Evolutionary conservation across 2,888 invertebrate genomes (phyloP).

Genomic region (Drosophila siamana): DNA sequence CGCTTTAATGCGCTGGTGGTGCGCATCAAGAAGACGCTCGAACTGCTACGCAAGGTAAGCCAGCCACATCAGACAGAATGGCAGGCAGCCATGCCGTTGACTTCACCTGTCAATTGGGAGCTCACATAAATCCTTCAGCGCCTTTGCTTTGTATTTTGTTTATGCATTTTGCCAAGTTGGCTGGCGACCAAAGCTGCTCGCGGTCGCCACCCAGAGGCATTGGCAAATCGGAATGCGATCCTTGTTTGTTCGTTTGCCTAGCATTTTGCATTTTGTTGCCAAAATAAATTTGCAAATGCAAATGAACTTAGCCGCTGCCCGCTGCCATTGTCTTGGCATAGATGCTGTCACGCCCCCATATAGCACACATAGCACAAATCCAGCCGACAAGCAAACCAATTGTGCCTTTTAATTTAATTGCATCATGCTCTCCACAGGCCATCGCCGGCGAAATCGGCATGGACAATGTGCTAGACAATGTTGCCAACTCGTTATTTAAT

Average conservation of each 20-base stretch:
- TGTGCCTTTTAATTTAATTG: slow-evolving; percentile 78
- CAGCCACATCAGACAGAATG: neutral
- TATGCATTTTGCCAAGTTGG: slow-evolving; percentile 78
- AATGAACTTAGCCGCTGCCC: slow-evolving; percentile 62
- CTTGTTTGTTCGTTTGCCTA: slow-evolving; percentile 33
- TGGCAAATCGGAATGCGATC: slow-evolving; percentile 55
- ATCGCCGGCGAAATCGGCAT: slow-evolving; percentile 96
- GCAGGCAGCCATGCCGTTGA: slow-evolving; percentile 23
- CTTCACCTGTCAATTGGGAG: slow-evolving; percentile 64
- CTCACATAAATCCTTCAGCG: slow-evolving; percentile 77
- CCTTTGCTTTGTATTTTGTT: slow-evolving; percentile 76
- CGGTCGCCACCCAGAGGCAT: slow-evolving; percentile 39
- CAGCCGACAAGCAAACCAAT: slow-evolving; percentile 1
- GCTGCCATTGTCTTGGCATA: slow-evolving; percentile 56
- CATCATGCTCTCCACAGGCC: slow-evolving; percentile 86
- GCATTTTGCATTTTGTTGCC: slow-evolving; percentile 66
- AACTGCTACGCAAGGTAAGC: slow-evolving; percentile 89
- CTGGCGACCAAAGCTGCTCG: slow-evolving; percentile 57
- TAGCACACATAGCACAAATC: too few species aligned
- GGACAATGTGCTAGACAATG: slow-evolving; percentile 93
- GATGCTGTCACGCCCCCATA: slow-evolving; percentile 56
- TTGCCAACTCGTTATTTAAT: slow-evolving; percentile 93
- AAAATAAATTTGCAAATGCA: slow-evolving; percentile 78
- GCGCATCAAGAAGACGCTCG: slow-evolving; percentile 90
- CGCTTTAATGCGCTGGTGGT: slow-evolving; percentile 92